These are phyloP conservation scores for Spicauda simplicius DNA, from an alignment of 2,888 invertebrate genomes.

Conservation along the genomic window DNA sequence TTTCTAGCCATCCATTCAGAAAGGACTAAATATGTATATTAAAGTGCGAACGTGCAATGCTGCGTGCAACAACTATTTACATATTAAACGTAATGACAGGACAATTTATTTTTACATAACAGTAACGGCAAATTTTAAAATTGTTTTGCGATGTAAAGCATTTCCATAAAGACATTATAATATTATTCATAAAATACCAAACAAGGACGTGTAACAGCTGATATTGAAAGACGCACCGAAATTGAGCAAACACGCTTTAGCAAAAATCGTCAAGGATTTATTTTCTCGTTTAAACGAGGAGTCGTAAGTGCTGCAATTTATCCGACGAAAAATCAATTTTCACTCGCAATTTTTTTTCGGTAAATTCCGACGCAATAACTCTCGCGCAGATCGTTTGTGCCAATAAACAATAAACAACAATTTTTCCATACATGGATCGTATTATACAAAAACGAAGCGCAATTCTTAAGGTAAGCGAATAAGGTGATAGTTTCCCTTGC, in stretches of 20 bases:
- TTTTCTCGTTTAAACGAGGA: slow-evolving; percentile 22
- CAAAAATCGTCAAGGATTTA: slow-evolving; percentile 11
- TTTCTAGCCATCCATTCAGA: too few relatives aligned
- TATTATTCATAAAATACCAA: not conserved
- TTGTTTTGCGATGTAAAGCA: too few relatives aligned
- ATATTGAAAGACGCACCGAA: not conserved
- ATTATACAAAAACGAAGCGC: not conserved
- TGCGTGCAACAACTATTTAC: too few relatives aligned
- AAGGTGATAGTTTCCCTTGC: slow-evolving; percentile 11
- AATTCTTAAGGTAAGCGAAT: not conserved
- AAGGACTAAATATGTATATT: too few relatives aligned
- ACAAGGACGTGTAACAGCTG: not conserved
- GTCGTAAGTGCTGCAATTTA: slow-evolving; percentile 38
- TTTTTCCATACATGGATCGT: slow-evolving; percentile 51
- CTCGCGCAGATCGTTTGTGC: slow-evolving; percentile 60
- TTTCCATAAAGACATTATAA: too few relatives aligned
- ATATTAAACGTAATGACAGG: too few relatives aligned
- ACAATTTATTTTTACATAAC: too few relatives aligned
- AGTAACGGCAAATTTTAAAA: too few relatives aligned
- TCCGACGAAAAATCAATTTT: slow-evolving; percentile 64
- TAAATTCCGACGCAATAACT: slow-evolving; percentile 65
- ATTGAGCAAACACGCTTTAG: slow-evolving; percentile 6
- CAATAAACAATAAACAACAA: slow-evolving; percentile 76
- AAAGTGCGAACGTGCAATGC: too few relatives aligned
- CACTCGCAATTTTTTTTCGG: slow-evolving; percentile 64